Base-by-base conservation (phyloP, 1,140 invertebrate genomes). In the Hycleus phaleratus region DNA sequence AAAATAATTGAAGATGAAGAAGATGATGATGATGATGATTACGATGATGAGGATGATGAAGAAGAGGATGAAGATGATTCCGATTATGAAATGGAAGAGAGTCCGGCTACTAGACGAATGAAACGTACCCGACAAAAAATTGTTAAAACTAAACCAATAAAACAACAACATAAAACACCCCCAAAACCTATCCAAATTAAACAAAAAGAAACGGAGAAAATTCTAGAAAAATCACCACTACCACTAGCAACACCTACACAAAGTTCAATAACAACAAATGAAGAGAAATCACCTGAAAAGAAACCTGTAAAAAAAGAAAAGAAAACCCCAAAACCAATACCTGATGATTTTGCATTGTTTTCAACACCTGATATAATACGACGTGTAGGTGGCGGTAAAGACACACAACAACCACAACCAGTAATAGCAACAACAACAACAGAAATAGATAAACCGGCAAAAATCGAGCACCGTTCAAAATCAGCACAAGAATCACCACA, bases 321-420 rank as follows among this genome's bases (percentile, higher is more conserved):
- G 58, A 87, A 88, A 70, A 77, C 79, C 11, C 80, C 83, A 10
- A 80, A 82, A 42, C 81, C 82, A 2, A 68, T 81, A 50, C 74
- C 82, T 52, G 83, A 79, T 61, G 80, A 81, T 68, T 80, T 81
- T 75, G 85, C 81, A 24, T 80, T 90, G 26, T 89, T 89, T 68
- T 88, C 86, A 9, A 84, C 86, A 44, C 87, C 87, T 6, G 87
- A 89, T 76, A 86, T 88, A 56, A 87, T 90, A 48, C 76, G 85
- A 61, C 78, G 85, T 61, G 84, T 87, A 38, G 75, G 76, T 58
- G 68, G 68, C 67, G 85, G 77, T 63, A 68, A 68, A 51, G 26
- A 64, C 6, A 74, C 76, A 77, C 76, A 62, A 9, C 70, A 18
- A 18, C 18, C 18, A 18, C 18, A 18, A 18, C 18, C 18, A 2